Conservation (phyloP, 2,797 vertebrate genomes). For the Peromyscus attwateri region DNA sequence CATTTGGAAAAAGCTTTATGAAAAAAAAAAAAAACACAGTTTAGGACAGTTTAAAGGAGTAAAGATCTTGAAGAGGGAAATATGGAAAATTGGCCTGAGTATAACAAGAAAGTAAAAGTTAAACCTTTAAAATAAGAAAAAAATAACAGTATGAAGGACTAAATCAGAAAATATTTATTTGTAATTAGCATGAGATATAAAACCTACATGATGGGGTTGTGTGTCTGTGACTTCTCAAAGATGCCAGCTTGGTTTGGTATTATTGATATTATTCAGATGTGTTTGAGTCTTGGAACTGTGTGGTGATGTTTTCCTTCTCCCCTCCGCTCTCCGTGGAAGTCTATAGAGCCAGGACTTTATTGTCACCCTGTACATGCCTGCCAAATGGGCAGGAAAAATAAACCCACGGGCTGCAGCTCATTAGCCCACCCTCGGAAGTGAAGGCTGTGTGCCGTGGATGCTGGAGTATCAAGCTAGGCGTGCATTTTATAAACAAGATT, state of each 20-base stretch:
- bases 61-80: slow-evolving; percentile 52
- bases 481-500: neutral
- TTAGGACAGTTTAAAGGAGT: slow-evolving; percentile 47
- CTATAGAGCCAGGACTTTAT: slow-evolving; percentile 38
- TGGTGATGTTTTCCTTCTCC: neutral
- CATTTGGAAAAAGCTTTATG: slow-evolving; percentile 12
- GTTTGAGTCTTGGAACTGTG: slow-evolving; percentile 9
- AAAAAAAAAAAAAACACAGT: slow-evolving; percentile 26
- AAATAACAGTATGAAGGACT: neutral
- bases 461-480: neutral
- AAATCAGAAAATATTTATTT: neutral
- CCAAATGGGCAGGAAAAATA: neutral
- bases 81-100: slow-evolving; percentile 28
- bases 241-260: neutral
- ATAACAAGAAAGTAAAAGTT: neutral
- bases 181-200: neutral
- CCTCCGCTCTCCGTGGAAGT: too few species aligned
- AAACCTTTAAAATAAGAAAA: slow-evolving; percentile 9
- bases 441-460: neutral
- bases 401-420: neutral
- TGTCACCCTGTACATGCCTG: neutral
- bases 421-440: neutral
- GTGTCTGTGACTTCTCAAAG: slow-evolving; percentile 11
- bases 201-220: neutral
- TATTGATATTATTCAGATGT: slow-evolving; percentile 46